These are phyloP conservation scores for Geotrupes spiniger DNA, from an alignment of 2,888 invertebrate species.

Conservation along the genomic window DNA sequence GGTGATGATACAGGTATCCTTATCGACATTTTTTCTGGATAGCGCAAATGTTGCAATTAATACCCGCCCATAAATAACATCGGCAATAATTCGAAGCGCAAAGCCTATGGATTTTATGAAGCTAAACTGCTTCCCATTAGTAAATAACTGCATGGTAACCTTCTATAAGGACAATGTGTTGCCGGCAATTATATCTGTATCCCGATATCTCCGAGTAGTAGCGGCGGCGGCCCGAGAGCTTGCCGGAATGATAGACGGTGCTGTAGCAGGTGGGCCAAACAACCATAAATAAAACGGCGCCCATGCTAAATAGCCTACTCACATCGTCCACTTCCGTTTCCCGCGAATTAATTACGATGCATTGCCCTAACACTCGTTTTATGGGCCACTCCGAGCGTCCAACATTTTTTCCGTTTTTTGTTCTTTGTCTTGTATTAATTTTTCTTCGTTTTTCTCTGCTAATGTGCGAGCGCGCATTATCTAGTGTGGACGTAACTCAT, in stretches of 20 bases:
- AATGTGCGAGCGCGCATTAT: not conserved
- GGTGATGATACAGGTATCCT: no score
- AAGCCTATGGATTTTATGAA: conserved; percentile 35
- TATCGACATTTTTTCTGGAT: not conserved
- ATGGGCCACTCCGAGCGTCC: conserved; percentile 6
- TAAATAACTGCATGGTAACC: conserved; percentile 38
- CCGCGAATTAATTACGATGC: conserved; percentile 36
- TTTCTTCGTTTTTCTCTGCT: conserved; percentile 5
- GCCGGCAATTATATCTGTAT: conserved; percentile 46
- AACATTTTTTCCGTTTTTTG: conserved; percentile 8
- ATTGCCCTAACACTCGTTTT: conserved; percentile 25
- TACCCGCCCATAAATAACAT: conserved; percentile 35
- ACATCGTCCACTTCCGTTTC: conserved; percentile 29
- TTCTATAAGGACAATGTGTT: conserved; percentile 45
- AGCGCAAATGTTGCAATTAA: conserved; percentile 26
- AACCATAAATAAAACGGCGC: conserved; percentile 36
- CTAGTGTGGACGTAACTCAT: not conserved
- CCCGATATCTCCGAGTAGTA: conserved; percentile 36
- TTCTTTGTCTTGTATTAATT: conserved; percentile 3
- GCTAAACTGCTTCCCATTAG: conserved; percentile 41
- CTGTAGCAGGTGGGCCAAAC: conserved; percentile 45
- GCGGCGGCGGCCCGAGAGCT: conserved; percentile 24
- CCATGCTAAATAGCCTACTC: conserved; percentile 32
- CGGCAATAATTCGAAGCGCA: conserved; percentile 37
- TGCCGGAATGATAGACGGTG: conserved; percentile 40